These are phyloP conservation scores for Lepidochrysops patricia DNA, from an alignment of 2,888 invertebrate genomes.

Conservation along the genomic window DNA sequence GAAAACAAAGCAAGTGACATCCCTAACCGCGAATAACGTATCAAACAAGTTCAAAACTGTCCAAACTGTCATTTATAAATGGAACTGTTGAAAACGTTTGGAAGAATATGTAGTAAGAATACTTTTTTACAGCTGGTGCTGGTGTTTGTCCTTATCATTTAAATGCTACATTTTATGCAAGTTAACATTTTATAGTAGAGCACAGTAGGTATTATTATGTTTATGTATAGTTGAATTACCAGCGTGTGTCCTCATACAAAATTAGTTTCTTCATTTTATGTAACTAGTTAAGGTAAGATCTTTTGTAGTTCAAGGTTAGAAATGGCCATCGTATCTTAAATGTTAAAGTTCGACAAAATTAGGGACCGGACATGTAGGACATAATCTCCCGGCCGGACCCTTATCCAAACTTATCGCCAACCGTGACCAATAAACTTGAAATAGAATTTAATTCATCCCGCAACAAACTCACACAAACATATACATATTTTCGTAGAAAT, in stretches of 20 bases:
- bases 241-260: no score
- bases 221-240: no score
- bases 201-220: no score
- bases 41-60: slow-evolving; percentile 3
- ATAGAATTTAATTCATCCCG: slow-evolving; percentile 69
- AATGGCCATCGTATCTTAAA: background rate
- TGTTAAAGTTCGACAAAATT: background rate
- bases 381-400: slow-evolving; percentile 31
- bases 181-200: no score
- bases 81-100: background rate
- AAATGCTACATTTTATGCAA: no score
- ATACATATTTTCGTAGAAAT: slow-evolving; percentile 72
- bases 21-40: background rate
- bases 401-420: slow-evolving; percentile 51
- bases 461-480: slow-evolving; percentile 58
- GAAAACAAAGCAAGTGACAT: slow-evolving; percentile 10
- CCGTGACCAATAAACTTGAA: slow-evolving; percentile 64
- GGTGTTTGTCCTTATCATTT: background rate
- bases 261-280: no score
- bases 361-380: background rate
- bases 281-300: background rate
- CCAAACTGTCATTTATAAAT: background rate
- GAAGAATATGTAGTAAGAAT: background rate
- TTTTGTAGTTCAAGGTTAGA: background rate
- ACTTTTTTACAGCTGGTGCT: background rate